Evolutionary conservation across 2,888 invertebrate genomes (phyloP), one percentile per base, ranked within the genome.

Genomic region (Phorcus lineatus): DNA sequence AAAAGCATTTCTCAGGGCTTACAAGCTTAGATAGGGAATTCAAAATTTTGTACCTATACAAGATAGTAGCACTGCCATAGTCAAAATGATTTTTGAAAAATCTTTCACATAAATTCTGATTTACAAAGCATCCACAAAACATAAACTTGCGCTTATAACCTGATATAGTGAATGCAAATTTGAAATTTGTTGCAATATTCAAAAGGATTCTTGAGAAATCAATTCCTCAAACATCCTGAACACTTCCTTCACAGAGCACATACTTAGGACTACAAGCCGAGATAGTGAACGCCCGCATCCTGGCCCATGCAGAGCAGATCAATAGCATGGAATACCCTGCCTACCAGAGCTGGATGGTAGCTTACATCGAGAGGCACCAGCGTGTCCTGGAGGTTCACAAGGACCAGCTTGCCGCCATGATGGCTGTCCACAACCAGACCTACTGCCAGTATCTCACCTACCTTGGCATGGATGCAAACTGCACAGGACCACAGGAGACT

Each of bases 291-390:
- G 88, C 87, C 22, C 85, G 92, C 7, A 85, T 92, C 17, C 84
- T 87, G 52, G 86, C 90, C n/a, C 92, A 92, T 67, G 89, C 92
- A 2, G 88, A 89, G 36, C 86, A 91, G 36, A 91, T 92, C 82
- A 92, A 92, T 86, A 85, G 87, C 9, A 87, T 92, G 70, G 91
- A 92, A 79, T 91, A 90, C 78, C 92, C 91, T 2, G 88, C 90
- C 80, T 91, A 91, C 80, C 91, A 92, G 79, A 87, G 90, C 52
- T 86, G 89, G 74, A 88, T 91, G 83, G 91, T 90, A 77, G 84
- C 89, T 47, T 89, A 91, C 67, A 83, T 90, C 36, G 88, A 91
- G 83, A 87, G 91, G 19, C 91, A 90, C 76, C 87, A 88, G 40
- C 82, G 55, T 11, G 77, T 88, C 6, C 83, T 84, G 80, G 86